phyloP scores from a whole-genome alignment of 2,888 invertebrate species.

The Allacma fusca region DNA sequence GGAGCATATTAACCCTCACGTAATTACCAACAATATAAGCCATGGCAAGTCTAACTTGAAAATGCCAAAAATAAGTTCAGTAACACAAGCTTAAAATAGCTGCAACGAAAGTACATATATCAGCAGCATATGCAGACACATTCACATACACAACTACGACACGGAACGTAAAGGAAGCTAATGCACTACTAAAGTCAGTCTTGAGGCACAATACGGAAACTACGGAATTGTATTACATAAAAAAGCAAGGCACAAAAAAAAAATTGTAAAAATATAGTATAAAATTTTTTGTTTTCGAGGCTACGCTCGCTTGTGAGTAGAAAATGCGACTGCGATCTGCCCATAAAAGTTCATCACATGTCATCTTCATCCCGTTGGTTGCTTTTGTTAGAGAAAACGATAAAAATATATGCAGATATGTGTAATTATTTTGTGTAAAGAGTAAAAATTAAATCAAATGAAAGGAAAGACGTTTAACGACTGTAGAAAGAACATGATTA shows the following conservation, averaged over 20 bases:
- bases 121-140: too few species aligned
- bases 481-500: too few species aligned
- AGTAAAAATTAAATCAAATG: neutral
- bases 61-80: conserved; percentile 31
- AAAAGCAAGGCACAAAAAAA: conserved; percentile 13
- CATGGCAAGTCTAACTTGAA: conserved; percentile 9
- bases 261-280: neutral
- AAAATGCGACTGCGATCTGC: conserved; percentile 45
- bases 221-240: neutral
- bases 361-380: conserved; percentile 51
- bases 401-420: neutral
- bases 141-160: too few species aligned
- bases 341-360: conserved; percentile 35
- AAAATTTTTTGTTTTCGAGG: conserved; percentile 34
- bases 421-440: neutral
- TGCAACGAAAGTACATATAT: too few species aligned
- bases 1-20: conserved; percentile 31
- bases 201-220: neutral
- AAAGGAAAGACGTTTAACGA: neutral
- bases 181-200: neutral
- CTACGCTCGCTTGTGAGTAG: conserved; percentile 52
- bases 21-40: conserved; percentile 20
- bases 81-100: conserved; percentile 19
- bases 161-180: neutral
- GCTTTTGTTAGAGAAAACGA: conserved; percentile 10